These are phyloP conservation scores for Nesoenas mayeri DNA, from an alignment of 2,113 vertebrate species.

Conservation along the genomic window DNA sequence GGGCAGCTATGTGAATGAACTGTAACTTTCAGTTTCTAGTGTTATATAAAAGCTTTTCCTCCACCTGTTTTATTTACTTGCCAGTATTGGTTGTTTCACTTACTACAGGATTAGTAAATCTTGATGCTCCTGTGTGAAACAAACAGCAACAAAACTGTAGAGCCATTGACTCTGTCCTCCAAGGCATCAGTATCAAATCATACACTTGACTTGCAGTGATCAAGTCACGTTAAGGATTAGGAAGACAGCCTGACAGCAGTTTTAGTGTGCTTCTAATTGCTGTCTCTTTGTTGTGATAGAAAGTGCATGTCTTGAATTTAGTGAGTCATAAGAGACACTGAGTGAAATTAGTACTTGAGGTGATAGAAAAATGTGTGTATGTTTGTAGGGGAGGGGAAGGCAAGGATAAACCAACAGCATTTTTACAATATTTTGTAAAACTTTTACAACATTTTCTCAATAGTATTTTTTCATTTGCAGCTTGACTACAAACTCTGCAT, in stretches of 20 bases:
- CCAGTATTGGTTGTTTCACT: background rate
- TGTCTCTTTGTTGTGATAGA: slow-evolving; percentile 21
- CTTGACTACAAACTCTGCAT: background rate
- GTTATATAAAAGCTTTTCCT: background rate
- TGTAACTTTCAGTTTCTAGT: background rate
- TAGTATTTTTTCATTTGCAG: background rate
- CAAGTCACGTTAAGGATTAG: background rate
- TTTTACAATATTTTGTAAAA: background rate
- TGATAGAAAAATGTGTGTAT: background rate
- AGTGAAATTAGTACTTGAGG: background rate
- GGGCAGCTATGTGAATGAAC: slow-evolving; percentile 16
- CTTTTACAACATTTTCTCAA: background rate
- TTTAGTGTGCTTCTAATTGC: slow-evolving; percentile 37
- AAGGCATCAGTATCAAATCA: slow-evolving; percentile 20
- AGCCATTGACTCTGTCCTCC: background rate
- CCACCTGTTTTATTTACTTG: slow-evolving; percentile 4
- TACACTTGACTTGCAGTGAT: slow-evolving; percentile 50
- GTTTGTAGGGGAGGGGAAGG: background rate
- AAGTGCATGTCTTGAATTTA: background rate
- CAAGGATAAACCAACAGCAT: background rate
- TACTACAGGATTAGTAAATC: background rate
- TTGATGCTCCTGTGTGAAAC: background rate
- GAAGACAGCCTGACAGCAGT: slow-evolving; percentile 29
- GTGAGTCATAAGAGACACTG: background rate
- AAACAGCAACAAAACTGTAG: background rate